Percentiles rank a stretch among this genome's conserved stretches.
phyloP scores from a whole-genome alignment of 1,140 invertebrate genomes.

The Zaprionus ghesquierei region DNA sequence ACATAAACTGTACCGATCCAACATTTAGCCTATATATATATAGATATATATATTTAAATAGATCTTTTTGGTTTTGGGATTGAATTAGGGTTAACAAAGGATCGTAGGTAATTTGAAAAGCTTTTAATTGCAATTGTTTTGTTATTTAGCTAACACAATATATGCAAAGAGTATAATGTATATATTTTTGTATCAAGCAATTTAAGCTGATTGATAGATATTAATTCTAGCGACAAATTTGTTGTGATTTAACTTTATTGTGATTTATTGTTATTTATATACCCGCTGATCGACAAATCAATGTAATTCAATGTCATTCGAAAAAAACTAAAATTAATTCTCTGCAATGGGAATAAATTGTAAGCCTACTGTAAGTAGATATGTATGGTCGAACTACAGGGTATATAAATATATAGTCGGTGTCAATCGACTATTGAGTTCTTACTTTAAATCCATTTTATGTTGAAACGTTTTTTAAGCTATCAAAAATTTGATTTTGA shows the following conservation, averaged over 20 bases:
- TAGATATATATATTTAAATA: slow-evolving; percentile 34
- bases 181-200: slow-evolving; percentile 69
- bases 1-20: slow-evolving; percentile 11
- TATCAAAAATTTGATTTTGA: slow-evolving; percentile 61
- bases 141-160: slow-evolving; percentile 38
- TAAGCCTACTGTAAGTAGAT: background rate
- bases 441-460: slow-evolving; percentile 41
- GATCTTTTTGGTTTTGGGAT: slow-evolving; percentile 44
- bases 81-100: slow-evolving; percentile 15
- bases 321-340: slow-evolving; percentile 9
- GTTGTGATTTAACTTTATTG: slow-evolving; percentile 64
- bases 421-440: slow-evolving; percentile 21
- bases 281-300: slow-evolving; percentile 1
- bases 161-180: slow-evolving; percentile 46
- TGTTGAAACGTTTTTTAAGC: slow-evolving; percentile 58
- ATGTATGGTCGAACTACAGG: slow-evolving; percentile 13
- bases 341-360: slow-evolving; percentile 18
- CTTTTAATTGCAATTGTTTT: slow-evolving; percentile 35
- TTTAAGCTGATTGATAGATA: slow-evolving; percentile 51
- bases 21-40: background rate
- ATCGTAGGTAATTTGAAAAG: slow-evolving; percentile 33
- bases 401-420: slow-evolving; percentile 32
- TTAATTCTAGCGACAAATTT: slow-evolving; percentile 71
- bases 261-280: slow-evolving; percentile 73
- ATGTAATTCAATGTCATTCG: slow-evolving; percentile 16